A percentile compares a stretch with the other conserved stretches of the same genome.
Evolutionary conservation across 2,113 vertebrate species (phyloP).

Genomic region (Carassius carassius): DNA sequence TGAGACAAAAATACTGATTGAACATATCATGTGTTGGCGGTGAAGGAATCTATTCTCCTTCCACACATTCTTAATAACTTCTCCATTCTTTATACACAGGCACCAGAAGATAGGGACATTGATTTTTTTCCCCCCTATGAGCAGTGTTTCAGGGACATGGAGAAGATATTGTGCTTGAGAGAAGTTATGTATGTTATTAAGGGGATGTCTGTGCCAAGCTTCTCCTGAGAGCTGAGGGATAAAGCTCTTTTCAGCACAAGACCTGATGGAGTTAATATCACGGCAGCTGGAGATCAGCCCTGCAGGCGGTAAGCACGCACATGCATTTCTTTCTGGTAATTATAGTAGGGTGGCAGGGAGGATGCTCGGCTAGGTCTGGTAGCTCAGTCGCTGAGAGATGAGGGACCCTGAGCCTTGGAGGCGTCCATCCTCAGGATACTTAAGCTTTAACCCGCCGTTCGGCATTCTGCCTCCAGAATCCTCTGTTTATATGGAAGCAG

Average conservation of each 20-base stretch:
- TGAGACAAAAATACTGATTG: neutral
- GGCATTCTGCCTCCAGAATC: conserved; percentile 20
- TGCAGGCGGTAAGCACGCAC: conserved; percentile 23
- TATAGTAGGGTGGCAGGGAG: conserved; percentile 34
- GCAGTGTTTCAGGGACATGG: conserved; percentile 29
- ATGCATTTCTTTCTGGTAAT: conserved; percentile 39
- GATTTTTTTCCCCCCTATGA: conserved; percentile 3
- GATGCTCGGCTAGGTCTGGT: conserved; percentile 17
- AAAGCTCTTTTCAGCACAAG: conserved; percentile 33
- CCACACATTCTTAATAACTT: conserved; percentile 2
- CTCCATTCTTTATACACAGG: neutral
- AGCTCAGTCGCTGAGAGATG: conserved; percentile 29
- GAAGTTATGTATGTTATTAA: conserved; percentile 46
- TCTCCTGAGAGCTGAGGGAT: conserved; percentile 24
- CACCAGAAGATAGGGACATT: conserved; percentile 10
- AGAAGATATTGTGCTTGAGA: conserved; percentile 6
- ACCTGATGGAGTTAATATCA: conserved; percentile 50
- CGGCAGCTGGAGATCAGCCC: conserved; percentile 40
- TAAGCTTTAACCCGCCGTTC: conserved; percentile 18
- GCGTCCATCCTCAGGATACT: conserved; percentile 42
- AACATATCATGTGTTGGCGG: neutral
- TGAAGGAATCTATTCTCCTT: neutral
- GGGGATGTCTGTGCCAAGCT: conserved; percentile 16
- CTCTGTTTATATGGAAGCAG: conserved; percentile 45
- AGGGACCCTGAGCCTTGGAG: conserved; percentile 44